Conservation (phyloP, 2,888 invertebrate genomes). For the Tetranychus piercei region DNA sequence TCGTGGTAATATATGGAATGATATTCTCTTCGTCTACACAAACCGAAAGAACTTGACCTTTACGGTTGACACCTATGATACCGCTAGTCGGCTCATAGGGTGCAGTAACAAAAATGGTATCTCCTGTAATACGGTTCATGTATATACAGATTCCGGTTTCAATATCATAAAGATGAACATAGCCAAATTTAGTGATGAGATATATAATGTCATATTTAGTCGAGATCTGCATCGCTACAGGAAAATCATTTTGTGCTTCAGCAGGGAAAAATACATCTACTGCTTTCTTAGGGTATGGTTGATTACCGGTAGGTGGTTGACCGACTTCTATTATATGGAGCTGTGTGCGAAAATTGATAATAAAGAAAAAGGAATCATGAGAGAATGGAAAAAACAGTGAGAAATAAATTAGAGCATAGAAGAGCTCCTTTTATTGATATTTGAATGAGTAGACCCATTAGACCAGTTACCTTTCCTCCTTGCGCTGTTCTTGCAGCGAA, state of each 20-base stretch:
- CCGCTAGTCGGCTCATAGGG: constrained; percentile 86
- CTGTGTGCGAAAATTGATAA: constrained; percentile 30
- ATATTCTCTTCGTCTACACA: constrained; percentile 97
- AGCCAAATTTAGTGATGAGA: constrained; percentile 94
- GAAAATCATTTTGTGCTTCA: constrained; percentile 93
- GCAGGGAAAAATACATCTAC: constrained; percentile 98
- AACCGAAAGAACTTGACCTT: constrained; percentile 68
- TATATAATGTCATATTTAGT: constrained; percentile 90
- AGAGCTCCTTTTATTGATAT: too few relatives aligned
- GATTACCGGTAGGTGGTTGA: constrained; percentile 75
- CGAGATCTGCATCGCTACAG: constrained; percentile 98
- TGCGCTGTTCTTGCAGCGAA: constrained; percentile 80
- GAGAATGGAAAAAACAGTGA: too few relatives aligned
- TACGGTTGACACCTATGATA: constrained; percentile 65
- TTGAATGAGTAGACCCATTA: too few relatives aligned
- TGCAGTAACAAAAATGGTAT: constrained; percentile 95
- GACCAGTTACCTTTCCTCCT: constrained; percentile 54
- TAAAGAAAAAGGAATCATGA: neutral
- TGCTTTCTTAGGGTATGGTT: constrained; percentile 91
- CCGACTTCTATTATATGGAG: constrained; percentile 88
- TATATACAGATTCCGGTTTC: constrained; percentile 93
- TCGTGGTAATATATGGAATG: constrained; percentile 86
- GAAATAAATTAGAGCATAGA: too few relatives aligned
- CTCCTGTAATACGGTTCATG: constrained; percentile 94
- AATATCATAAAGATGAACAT: constrained; percentile 93